Evolutionary conservation across 1,140 invertebrate genomes (phyloP).

Genomic region (Zophobas morio): DNA sequence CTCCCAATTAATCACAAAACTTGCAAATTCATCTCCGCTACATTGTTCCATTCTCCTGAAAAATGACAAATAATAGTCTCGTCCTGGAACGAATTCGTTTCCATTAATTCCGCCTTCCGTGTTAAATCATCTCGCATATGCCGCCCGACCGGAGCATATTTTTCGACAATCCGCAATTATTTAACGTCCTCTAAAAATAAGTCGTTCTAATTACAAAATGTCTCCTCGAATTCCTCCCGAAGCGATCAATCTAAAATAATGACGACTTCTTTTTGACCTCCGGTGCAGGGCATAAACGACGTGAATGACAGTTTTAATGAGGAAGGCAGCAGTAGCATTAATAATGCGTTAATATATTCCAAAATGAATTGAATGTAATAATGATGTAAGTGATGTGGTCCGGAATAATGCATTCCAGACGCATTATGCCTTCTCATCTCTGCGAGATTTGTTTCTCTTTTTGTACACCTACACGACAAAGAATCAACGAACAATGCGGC

Average conservation of each 20-base stretch:
- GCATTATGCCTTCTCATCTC: constrained; percentile 39
- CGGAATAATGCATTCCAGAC: constrained; percentile 47
- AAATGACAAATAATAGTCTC: constrained; percentile 29
- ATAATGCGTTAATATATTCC: constrained; percentile 48
- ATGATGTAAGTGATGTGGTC: constrained; percentile 42
- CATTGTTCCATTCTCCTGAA: background rate
- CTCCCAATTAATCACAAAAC: no score
- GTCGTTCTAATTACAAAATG: constrained; percentile 16
- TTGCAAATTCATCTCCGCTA: no score
- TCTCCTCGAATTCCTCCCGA: constrained; percentile 5
- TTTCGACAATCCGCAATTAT: constrained; percentile 20
- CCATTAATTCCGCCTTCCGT: constrained; percentile 25
- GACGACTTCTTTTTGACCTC: constrained; percentile 42
- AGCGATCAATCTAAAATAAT: constrained; percentile 41
- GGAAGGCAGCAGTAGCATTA: constrained; percentile 47
- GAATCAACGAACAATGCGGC: constrained; percentile 21
- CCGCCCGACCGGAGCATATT: constrained; percentile 20
- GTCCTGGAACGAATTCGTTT: constrained; percentile 21
- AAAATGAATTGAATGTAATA: constrained; percentile 49
- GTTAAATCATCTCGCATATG: constrained; percentile 33
- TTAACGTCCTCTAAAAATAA: constrained; percentile 21
- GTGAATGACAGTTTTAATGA: constrained; percentile 51
- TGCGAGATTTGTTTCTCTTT: constrained; percentile 11
- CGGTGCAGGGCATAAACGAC: constrained; percentile 12
- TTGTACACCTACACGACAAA: constrained; percentile 17